Conservation (phyloP, 2,797 vertebrate species). For the Garrulus glandarius region DNA sequence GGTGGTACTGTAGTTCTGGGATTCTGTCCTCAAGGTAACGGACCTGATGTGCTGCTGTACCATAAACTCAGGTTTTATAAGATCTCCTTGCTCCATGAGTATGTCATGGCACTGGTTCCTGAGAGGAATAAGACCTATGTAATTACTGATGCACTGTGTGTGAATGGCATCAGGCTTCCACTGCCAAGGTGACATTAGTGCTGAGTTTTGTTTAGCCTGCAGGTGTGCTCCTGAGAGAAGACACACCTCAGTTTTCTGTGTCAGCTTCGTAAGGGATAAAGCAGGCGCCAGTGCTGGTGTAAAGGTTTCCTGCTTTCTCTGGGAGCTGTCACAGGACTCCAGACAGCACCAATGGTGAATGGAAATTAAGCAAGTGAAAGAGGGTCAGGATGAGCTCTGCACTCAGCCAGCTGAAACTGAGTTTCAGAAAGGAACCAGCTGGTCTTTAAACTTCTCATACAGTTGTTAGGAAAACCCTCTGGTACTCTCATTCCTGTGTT, state of each 20-base stretch:
- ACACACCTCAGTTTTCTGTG: not conserved
- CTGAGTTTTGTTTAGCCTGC: not conserved
- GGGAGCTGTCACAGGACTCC: not conserved
- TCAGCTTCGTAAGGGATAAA: too few species aligned
- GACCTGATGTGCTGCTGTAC: not conserved
- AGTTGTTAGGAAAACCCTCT: not conserved
- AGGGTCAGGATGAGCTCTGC: not conserved
- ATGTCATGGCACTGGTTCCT: not conserved
- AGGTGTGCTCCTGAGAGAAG: not conserved
- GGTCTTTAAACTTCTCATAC: not conserved
- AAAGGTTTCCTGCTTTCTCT: not conserved
- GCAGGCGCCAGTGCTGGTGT: accelerated
- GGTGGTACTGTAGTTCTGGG: not conserved
- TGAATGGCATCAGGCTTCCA: not conserved
- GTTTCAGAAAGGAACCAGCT: not conserved
- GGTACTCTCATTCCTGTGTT: not conserved
- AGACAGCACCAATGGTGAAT: not conserved
- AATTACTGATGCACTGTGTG: not conserved
- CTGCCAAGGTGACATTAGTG: not conserved
- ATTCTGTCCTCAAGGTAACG: not conserved
- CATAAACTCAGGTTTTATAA: not conserved
- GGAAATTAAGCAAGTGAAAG: not conserved
- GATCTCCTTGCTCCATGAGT: not conserved
- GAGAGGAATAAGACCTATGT: not conserved
- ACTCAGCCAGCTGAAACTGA: not conserved